These are phyloP conservation scores for Drosophila micromelanica DNA, from an alignment of 1,140 invertebrate genomes.

Conservation along the genomic window DNA sequence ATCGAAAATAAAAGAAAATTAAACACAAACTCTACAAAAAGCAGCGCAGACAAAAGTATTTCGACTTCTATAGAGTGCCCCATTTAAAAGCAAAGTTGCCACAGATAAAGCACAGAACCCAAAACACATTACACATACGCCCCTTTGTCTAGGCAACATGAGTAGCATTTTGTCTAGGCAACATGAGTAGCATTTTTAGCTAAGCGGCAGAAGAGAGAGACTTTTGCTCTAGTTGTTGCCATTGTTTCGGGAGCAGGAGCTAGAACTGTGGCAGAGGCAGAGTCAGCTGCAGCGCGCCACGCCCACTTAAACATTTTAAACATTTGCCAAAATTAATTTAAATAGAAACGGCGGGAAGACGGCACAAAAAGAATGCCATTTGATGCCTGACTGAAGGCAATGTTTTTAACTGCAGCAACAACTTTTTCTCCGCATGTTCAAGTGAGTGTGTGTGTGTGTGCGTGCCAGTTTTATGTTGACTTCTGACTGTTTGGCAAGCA, in stretches of 20 bases:
- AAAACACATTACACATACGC: slow-evolving; percentile 69
- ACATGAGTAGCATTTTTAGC: slow-evolving; percentile 40
- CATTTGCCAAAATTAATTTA: slow-evolving; percentile 72
- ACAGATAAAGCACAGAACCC: slow-evolving; percentile 31
- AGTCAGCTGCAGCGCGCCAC: slow-evolving; percentile 29
- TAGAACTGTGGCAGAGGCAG: background rate
- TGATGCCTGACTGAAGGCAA: slow-evolving; percentile 31
- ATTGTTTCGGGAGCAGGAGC: background rate
- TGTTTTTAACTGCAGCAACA: slow-evolving; percentile 53
- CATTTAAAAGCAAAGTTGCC: slow-evolving; percentile 25
- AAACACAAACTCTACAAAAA: slow-evolving; percentile 12
- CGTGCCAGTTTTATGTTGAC: slow-evolving; percentile 39
- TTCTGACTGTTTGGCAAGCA: slow-evolving; percentile 62
- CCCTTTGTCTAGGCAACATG: slow-evolving; percentile 61
- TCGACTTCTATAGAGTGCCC: slow-evolving; percentile 13
- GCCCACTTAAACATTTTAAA: slow-evolving; percentile 60
- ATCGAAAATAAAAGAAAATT: slow-evolving; percentile 16
- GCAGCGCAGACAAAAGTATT: slow-evolving; percentile 7
- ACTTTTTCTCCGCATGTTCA: slow-evolving; percentile 23
- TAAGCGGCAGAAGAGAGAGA: slow-evolving; percentile 19
- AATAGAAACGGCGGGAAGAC: slow-evolving; percentile 56
- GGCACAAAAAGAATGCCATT: slow-evolving; percentile 49
- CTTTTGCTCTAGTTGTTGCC: slow-evolving; percentile 10
- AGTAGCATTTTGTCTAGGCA: slow-evolving; percentile 53
- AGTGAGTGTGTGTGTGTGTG: slow-evolving; percentile 11